Conservation (phyloP, 2,888 invertebrate genomes). For the Yponomeuta malinellus region DNA sequence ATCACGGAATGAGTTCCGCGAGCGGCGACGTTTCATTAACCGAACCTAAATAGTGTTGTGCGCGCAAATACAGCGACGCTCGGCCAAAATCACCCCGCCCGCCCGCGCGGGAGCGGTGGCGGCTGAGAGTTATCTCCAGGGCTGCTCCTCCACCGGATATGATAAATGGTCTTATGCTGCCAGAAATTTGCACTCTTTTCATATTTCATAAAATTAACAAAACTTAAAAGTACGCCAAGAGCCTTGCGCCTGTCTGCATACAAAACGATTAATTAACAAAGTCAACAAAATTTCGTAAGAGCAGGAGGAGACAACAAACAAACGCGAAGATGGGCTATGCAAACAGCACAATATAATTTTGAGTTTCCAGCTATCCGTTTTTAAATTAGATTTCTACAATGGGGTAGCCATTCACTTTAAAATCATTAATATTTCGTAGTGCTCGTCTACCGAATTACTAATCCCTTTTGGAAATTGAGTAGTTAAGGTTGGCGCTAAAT, state of each 20-base stretch:
- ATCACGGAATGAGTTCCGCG: conserved; percentile 47
- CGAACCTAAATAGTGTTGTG: conserved; percentile 19
- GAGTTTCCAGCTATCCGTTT: background rate
- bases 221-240: conserved; percentile 37
- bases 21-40: conserved; percentile 41
- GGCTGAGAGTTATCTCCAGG: conserved; percentile 27
- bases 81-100: conserved; percentile 19
- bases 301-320: conserved; percentile 3
- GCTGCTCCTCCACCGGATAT: conserved; percentile 27
- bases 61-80: conserved; percentile 13
- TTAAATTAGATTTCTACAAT: background rate
- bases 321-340: conserved; percentile 5
- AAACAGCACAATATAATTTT: background rate
- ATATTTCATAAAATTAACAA: conserved; percentile 31
- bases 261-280: conserved; percentile 67
- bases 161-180: conserved; percentile 31
- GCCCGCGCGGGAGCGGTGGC: conserved; percentile 22
- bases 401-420: background rate
- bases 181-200: conserved; percentile 22
- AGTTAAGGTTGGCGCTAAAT: conserved; percentile 33
- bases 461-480: conserved; percentile 30
- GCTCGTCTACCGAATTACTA: background rate
- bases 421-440: conserved; percentile 1
- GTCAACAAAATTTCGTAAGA: conserved; percentile 54
- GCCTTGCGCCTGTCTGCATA: conserved; percentile 50